Base-by-base conservation (phyloP, 2,888 invertebrate genomes). In the Galerucella nymphaeae region DNA sequence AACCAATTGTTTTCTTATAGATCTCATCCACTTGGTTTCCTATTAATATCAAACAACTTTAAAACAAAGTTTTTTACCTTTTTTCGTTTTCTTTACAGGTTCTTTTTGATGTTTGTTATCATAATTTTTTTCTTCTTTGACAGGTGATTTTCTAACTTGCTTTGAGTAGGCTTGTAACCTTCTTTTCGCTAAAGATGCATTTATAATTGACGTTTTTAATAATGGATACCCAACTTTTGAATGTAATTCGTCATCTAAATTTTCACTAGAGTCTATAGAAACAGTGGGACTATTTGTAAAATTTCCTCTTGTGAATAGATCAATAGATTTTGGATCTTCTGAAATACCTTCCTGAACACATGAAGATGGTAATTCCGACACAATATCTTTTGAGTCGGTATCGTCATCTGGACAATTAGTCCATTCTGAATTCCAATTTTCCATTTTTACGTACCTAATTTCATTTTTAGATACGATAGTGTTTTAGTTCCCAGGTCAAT, bases 111-210 rank as follows among this genome's bases (percentile, higher is more conserved):
- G 41, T 63, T 76, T 72, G 10, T 62, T 69, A n/a, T 75, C 77
- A n/a, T 75, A 76, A 59, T 55, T 62, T 66, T 78, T 80, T 38
- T 75, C 77, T 48, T 80, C 80, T 65, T 75, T 76, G 10, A 57
- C 55, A 64, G 63, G 55, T n/a, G 30, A 65, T 42, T 68, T 69
- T 57, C 74, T 75, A 8, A 72, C 48, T 64, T 79, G 79, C 62
- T 77, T 78, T 41, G 82, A 83, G 75, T 83, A 85, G 5, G 86
- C 85, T 71, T 84, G 84, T 41, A 86, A 77, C 50, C 85, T 79
- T 73, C 83, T 85, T 75, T 86, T 86, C 5, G 85, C 85, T 73
- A 84, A 83, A 30, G 77, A 45, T 62, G 76, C 71, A 69, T 77
- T 80, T 72, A 81, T 82, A 62, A 78, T 76, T 10, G 79, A 78